Evolutionary conservation across 2,113 vertebrate genomes (phyloP).

Genomic region (Myiagra hebetior): DNA sequence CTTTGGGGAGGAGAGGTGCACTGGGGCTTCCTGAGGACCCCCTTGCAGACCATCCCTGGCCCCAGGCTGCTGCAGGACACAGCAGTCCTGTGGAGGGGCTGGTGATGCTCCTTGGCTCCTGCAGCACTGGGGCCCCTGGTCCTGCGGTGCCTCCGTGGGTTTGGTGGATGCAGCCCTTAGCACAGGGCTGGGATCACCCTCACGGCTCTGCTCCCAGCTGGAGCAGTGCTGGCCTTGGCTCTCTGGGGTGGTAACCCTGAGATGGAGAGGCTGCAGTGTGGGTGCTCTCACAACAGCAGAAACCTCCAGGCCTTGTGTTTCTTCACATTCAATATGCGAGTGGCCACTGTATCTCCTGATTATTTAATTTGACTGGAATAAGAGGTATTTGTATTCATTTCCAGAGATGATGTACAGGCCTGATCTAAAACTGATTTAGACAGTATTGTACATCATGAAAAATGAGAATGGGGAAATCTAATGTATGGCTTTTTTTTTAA

Average conservation of each 20-base stretch:
- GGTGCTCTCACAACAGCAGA: not conserved
- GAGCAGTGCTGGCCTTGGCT: accelerated
- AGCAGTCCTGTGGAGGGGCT: accelerated
- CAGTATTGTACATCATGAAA: constrained; percentile 59
- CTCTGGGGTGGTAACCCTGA: accelerated
- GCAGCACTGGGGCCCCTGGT: not conserved
- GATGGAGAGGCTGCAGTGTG: not conserved
- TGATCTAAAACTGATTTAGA: constrained; percentile 59
- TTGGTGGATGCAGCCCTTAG: accelerated
- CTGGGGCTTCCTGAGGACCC: accelerated
- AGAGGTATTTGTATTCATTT: constrained; percentile 64
- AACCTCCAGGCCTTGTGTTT: not conserved
- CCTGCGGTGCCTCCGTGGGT: accelerated
- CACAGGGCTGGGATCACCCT: not conserved
- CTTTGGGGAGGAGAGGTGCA: not conserved
- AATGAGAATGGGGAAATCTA: constrained; percentile 52
- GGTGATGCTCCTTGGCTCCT: not conserved
- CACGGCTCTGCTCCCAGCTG: accelerated
- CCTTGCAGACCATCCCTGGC: not conserved
- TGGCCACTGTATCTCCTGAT: constrained; percentile 6
- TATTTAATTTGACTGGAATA: constrained; percentile 59
- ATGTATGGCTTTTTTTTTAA: not conserved
- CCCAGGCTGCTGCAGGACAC: not conserved
- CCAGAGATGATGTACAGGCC: constrained; percentile 44
- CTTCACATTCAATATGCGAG: not conserved